Base-by-base conservation (phyloP, 1,140 invertebrate genomes). In the Drepana arcuata region DNA sequence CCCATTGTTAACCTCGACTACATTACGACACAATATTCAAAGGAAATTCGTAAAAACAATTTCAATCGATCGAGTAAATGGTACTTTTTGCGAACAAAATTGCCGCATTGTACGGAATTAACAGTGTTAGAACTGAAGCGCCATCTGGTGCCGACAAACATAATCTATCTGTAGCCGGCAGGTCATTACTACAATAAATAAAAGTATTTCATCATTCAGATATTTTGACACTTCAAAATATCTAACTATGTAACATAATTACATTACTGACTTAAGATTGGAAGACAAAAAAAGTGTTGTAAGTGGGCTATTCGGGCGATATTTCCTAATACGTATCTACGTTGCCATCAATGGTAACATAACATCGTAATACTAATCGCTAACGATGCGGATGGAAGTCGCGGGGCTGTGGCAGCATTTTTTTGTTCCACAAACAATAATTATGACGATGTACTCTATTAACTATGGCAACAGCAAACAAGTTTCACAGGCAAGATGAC, bases 381-480 rank as follows among this genome's bases (percentile, higher is more conserved):
- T 38, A 50, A 51, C 57, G 56, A 71, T 62, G 66, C 66, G 63
- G 60, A 70, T 67, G 55, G 55, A 66, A 69, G 24, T 10, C 2
- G 24, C 24, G 24, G 24, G 6, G 24, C 24, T 6, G 58, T 63
- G 37, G 44, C 43, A 48, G 51, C 34, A 48, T 52, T 36, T 52
- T 64, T 71, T 73, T 73, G 30, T 67, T 42, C 49, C 42, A 43
- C 41, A 30, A 53, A 61, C 59, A 70, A 74, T 78, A 68, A 70
- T 67, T 65, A 64, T 60, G 69, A 79, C 65, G n/a, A n/a, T n/a
- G 62, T 75, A 79, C 35, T 79, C 74, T 73, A 60, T 65, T 79
- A 68, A 73, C 69, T 50, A 53, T 59, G 68, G 57, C n/a, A n/a
- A n/a, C n/a, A n/a, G n/a, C n/a, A 64, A 64, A 72, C 59, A 59